These are phyloP conservation scores for Plutomurus gul DNA, from an alignment of 1,140 invertebrate genomes.

Conservation along the genomic window DNA sequence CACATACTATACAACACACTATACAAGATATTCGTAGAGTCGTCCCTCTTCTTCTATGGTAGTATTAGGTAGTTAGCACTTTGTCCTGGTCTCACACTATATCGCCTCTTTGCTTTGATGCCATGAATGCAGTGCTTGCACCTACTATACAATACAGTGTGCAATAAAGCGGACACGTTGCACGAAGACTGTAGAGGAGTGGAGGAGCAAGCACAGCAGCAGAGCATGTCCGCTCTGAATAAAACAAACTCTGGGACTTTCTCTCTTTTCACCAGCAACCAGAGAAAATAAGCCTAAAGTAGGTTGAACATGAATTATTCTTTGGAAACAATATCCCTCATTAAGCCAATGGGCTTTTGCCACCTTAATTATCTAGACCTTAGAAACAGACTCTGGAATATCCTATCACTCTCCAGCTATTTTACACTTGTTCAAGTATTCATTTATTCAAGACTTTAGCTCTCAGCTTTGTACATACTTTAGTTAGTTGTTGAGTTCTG, in stretches of 20 bases:
- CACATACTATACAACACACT: background rate
- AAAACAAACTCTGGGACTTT: background rate
- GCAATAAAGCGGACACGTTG: no score
- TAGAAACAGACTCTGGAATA: background rate
- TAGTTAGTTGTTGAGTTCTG: no score
- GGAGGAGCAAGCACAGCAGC: no score
- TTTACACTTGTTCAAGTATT: background rate
- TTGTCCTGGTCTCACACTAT: no score
- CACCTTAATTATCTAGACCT: slow-evolving; percentile 12
- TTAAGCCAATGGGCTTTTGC: slow-evolving; percentile 25
- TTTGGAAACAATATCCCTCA: slow-evolving; percentile 27
- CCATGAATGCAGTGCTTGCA: no score
- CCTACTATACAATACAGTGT: no score
- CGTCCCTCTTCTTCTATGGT: no score
- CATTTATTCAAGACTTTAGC: slow-evolving; percentile 7
- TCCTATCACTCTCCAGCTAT: background rate
- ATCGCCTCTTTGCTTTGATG: no score
- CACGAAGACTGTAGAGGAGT: no score
- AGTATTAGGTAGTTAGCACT: no score
- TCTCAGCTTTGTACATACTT: background rate
- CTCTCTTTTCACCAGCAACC: background rate
- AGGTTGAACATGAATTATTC: slow-evolving; percentile 9
- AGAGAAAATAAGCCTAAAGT: background rate
- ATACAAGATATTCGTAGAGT: no score
- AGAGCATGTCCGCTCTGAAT: no score